Base-by-base conservation (phyloP, 2,888 invertebrate genomes). In the Diloba caeruleocephala region DNA sequence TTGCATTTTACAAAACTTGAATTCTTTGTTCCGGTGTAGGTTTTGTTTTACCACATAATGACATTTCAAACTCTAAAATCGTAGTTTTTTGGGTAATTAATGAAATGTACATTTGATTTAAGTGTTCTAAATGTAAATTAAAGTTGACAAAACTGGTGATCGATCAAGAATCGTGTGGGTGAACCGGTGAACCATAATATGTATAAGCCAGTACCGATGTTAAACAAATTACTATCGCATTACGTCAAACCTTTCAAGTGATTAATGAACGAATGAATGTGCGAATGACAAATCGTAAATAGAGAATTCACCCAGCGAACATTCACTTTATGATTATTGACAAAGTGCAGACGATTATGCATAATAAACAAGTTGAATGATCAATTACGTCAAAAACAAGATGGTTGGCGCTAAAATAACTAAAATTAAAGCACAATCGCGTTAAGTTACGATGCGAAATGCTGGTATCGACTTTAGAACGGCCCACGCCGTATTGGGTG, bases 391-490 rank as follows among this genome's bases (percentile, higher is more conserved):
- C 46, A 41, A 60, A 57, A 62, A 51, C 68, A 59, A 62, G 59
- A 60, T 56, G 61, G 50, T 49, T 55, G 65, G 74, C 73, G 75
- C 69, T 79, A 75, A 74, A 74, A 80, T 78, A 77, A 78, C 78
- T 73, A 76, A 81, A 80, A 79, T 82, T 78, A 79, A 78, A 77
- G 71, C 76, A 72, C 75, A 76, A 76, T 78, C 70, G 71, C 64
- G 75, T 76, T 66, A 71, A 79, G 74, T 76, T 74, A 75, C 74
- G 76, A 79, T 77, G 78, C 71, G 72, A 81, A 74, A 78, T 71
- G 76, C 79, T 62, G 74, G 77, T 78, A 76, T 78, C 76, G 72
- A 79, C 79, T 76, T 76, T 74, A 66, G 72, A 74, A 63, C 78
- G 63, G 56, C 82, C 84, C 81, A 84, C 84, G 81, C 81, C 57